A percentile compares a stretch with the other conserved stretches of the same genome.
These are phyloP conservation scores for Drosophila barbarae DNA, from an alignment of 2,888 invertebrate species.

Conservation along the genomic window DNA sequence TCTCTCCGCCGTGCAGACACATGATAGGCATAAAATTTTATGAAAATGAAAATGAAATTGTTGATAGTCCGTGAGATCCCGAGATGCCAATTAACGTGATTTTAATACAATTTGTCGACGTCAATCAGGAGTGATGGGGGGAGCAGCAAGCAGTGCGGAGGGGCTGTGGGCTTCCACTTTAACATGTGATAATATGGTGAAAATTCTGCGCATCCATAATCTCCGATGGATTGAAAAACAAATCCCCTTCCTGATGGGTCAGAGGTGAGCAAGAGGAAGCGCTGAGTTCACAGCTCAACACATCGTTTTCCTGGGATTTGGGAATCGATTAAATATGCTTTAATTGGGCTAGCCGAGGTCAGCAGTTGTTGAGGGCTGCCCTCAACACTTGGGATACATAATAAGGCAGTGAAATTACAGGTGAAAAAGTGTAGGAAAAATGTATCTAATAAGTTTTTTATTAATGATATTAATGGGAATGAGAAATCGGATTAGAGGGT, in stretches of 20 bases:
- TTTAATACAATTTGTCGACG: conserved; percentile 44
- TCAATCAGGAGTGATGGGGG: conserved; percentile 25
- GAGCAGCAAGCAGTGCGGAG: neutral
- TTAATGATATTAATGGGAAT: neutral
- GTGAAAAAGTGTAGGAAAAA: neutral
- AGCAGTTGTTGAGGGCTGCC: conserved; percentile 19
- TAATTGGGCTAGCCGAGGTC: conserved; percentile 21
- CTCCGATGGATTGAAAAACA: conserved; percentile 25
- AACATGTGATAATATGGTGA: conserved; percentile 24
- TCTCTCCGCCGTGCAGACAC: conserved; percentile 24
- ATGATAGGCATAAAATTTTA: conserved; percentile 66
- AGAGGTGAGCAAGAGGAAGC: conserved; percentile 45
- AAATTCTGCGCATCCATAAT: conserved; percentile 25
- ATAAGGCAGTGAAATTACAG: conserved; percentile 3
- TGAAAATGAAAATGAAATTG: conserved; percentile 45
- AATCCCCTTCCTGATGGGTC: conserved; percentile 41
- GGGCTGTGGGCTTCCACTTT: neutral
- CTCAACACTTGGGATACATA: conserved; percentile 23
- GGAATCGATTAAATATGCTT: conserved; percentile 29
- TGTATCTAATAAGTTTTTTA: neutral
- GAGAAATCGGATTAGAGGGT: neutral
- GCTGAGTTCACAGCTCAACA: conserved; percentile 53
- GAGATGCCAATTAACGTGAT: conserved; percentile 47
- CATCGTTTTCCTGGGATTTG: conserved; percentile 29
- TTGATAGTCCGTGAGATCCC: conserved; percentile 47